Evolutionary conservation across 2,888 invertebrate genomes (phyloP).

Genomic region (Machimus rusticus): DNA sequence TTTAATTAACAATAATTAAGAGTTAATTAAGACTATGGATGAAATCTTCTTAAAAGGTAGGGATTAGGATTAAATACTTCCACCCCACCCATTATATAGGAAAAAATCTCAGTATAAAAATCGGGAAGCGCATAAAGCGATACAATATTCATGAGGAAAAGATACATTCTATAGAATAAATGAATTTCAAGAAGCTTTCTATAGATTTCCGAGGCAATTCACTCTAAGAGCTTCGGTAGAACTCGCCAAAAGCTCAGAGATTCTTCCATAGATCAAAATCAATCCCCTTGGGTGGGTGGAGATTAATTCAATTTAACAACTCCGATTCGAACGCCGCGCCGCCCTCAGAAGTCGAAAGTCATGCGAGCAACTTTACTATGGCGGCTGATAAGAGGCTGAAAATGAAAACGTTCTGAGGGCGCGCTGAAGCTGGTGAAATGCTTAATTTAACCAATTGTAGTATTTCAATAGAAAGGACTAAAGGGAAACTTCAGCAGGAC

Average conservation of each 20-base stretch:
- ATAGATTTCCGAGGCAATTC: not conserved
- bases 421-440: not conserved
- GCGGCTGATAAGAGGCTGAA: not conserved
- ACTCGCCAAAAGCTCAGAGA: not conserved
- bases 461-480: not conserved
- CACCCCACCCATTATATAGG: not conserved
- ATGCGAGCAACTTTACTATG: not conserved
- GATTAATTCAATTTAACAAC: not conserved
- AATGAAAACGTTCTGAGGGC: not conserved
- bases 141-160: not conserved
- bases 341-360: not conserved
- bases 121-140: not conserved
- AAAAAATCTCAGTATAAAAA: not conserved
- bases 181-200: not conserved
- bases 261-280: not conserved
- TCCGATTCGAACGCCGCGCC: not conserved
- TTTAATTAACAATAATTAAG: not conserved
- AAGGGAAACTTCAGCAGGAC: not conserved
- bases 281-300: not conserved
- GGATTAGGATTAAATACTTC: not conserved
- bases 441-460: constrained; percentile 34
- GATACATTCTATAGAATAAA: constrained; percentile 4
- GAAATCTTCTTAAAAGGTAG: not conserved
- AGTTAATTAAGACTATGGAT: not conserved
- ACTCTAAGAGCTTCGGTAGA: not conserved